Evolutionary conservation across 2,113 vertebrate species (phyloP).

Genomic region (Chaetodon trifascialis): DNA sequence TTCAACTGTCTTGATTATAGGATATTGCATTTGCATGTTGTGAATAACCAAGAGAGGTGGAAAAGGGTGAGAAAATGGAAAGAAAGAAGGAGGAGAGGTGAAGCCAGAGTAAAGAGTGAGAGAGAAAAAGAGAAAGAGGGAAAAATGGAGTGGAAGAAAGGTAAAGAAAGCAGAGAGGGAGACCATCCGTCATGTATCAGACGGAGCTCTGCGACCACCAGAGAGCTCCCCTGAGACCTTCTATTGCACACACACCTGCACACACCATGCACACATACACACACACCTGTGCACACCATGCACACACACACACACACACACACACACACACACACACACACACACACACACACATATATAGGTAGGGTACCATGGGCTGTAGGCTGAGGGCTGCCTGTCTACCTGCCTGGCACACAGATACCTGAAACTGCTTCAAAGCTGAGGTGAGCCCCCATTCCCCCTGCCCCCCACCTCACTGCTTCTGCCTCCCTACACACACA

Average conservation of each 20-base stretch:
- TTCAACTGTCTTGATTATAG: background rate
- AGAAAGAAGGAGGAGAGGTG: background rate
- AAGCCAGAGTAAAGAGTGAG: background rate
- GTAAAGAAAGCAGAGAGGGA: constrained; percentile 20
- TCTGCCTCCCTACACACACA: background rate
- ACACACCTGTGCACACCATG: background rate
- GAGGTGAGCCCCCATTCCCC: constrained; percentile 10
- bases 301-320: constrained; percentile 34
- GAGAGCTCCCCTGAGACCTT: constrained; percentile 49
- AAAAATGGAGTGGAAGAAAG: background rate
- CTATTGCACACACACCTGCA: background rate
- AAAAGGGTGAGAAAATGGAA: background rate
- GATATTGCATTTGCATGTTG: background rate
- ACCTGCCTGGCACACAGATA: constrained; percentile 69
- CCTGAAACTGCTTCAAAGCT: constrained; percentile 77
- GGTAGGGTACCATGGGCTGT: constrained; percentile 46
- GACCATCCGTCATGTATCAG: constrained; percentile 50
- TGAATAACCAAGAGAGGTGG: background rate
- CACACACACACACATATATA: constrained; percentile 7
- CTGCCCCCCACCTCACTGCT: background rate
- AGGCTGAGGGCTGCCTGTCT: constrained; percentile 63
- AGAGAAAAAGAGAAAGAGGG: background rate
- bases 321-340: constrained; percentile 19
- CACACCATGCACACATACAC: background rate
- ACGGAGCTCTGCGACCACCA: constrained; percentile 31